Base-by-base conservation (phyloP, 2,888 invertebrate genomes). In the Yponomeuta plumbellus region DNA sequence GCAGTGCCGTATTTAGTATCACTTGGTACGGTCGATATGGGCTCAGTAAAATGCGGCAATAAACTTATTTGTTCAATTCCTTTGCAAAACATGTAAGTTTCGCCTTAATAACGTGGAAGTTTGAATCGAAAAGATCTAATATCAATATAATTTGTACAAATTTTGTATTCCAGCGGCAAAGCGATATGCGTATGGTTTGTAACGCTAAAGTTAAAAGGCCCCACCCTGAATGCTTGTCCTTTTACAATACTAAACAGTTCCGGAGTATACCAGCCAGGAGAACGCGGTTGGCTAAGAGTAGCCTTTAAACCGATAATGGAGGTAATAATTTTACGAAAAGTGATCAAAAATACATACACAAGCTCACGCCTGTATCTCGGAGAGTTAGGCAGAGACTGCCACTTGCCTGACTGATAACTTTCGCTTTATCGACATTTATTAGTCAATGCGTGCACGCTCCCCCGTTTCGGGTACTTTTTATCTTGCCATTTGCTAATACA, bases 21-120 rank as follows among this genome's bases (percentile, higher is more conserved):
- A 0, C 86, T 85, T 2, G 73, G 80, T 62, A 71, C 73, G 59
- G 78, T 94, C 22, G 82, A 93, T 74, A 94, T 94, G 76, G 92
- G 91, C 22, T 80, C 89, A 11, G 93, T 94, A 2, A 81, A 91
- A 75, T 92, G 94, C 72, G 94, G 94, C 0, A 87, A 93, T 72
- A 93, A 93, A 77, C 80, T 92, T 63, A 80, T 92, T 70, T 88
- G 82, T 74, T 85, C 90, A 10, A 81, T 94, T 70, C 81, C 92
- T 11, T 73, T 94, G 1, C 88, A 86, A 76, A 94, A 94, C 73
- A 83, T 90, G 94, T 94, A 85, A 85, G 90, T 84, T 63, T 62
- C 52, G 59, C 67, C 66, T 4, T 11, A 13, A 62, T 34, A 39
- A n/a, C 20, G 26, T 13, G 1, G 3, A 52, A 13, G 44, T 52